Evolutionary conservation across 92 coral and sea anemone genomes (phyloP).

Genomic region (Parazoanthus atlanticus): DNA sequence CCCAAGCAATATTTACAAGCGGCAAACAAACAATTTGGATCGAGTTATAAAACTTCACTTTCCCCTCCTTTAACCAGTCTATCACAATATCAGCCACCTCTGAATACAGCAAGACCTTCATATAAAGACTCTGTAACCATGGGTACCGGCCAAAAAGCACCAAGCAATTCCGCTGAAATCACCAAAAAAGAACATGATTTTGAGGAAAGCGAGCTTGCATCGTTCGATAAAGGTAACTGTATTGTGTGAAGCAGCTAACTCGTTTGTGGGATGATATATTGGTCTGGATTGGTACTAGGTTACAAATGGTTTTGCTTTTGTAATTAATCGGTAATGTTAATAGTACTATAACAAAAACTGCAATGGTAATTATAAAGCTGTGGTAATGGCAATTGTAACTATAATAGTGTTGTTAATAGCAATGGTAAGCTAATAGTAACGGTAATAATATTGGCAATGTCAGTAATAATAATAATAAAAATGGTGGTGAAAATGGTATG

Average conservation of each 20-base stretch:
- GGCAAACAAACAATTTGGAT: not conserved
- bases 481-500: no score
- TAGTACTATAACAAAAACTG: no score
- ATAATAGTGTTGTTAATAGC: no score
- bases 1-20: not conserved
- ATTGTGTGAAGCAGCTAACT: not conserved
- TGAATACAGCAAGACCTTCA: not conserved
- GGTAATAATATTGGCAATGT: no score
- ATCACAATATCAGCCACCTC: not conserved
- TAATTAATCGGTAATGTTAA: no score
- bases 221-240: slow-evolving; percentile 34
- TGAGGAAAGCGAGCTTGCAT: slow-evolving; percentile 20
- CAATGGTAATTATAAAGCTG: no score
- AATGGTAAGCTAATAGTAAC: no score
- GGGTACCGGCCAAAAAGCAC: not conserved
- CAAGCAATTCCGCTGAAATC: not conserved
- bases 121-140: not conserved
- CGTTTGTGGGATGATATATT: no score
- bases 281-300: no score
- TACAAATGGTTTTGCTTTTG: no score
- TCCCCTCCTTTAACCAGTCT: not conserved
- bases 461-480: no score
- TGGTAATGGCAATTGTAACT: no score
- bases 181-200: slow-evolving; percentile 22
- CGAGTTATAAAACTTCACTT: not conserved